Evolutionary conservation across 2,888 invertebrate genomes (phyloP), one percentile per base, ranked within the genome.

Genomic region (Acholoe squamosa): DNA sequence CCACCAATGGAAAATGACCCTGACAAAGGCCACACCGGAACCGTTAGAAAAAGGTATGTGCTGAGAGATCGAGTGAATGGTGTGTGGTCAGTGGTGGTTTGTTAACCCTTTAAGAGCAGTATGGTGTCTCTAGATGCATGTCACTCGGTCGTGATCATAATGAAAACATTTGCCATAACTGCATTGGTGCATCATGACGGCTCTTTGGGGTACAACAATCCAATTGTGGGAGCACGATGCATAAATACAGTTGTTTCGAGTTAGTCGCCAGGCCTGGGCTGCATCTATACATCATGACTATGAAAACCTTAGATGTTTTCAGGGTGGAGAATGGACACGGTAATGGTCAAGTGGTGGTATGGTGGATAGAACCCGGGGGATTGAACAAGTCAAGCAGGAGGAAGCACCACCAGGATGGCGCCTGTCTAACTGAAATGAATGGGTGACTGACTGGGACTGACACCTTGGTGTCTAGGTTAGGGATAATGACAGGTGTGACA

Each of bases 401-500:
- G 61, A 61, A 61, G n/a, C n/a, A n/a, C 61, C 61, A n/a, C 19
- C 61, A 19, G 61, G 61, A 61, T 61, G 61, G 61, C 61, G 61
- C 61, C 61, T 61, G 61, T 61, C 61, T 19, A n/a, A 7, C 22
- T 19, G 61, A 61, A 19, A 61, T n/a, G 61, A 61, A 61, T n/a
- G 61, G 61, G 19, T 61, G 61, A 61, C 61, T 14, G 61, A n/a
- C 61, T 25, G 71, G 71, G 71, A 25, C 31, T 71, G 71, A 28
- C 71, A 71, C 71, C 71, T 71, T 5, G 7, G 3, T 28, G 71
- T 71, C 71, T 25, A 71, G 71, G 71, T 71, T n/a, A n/a, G 14
- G 31, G n/a, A 28, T 71, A 71, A 71, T 71, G 71, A 71, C 71
- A 71, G 71, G 71, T 71, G 71, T 71, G 71, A 28, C 71, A 71